Percentiles rank a stretch among this genome's conserved stretches.
Conservation (phyloP, 2,797 vertebrate genomes). For the Caiman crocodilus region DNA sequence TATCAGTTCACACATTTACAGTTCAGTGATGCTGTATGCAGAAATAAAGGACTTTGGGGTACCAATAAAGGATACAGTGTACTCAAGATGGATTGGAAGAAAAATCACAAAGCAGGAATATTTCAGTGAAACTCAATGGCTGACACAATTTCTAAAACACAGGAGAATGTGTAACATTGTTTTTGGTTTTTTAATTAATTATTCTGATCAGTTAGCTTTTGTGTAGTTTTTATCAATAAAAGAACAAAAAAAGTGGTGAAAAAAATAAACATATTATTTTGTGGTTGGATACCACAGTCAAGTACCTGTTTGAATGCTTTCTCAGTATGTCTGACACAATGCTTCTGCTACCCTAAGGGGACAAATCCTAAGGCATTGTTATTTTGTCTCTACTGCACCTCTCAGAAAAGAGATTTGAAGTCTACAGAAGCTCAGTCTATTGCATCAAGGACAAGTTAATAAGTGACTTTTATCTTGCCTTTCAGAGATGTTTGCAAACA, state of each 20-base stretch:
- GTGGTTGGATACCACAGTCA: slow-evolving; percentile 76
- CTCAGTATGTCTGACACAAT: not conserved
- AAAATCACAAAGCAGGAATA: slow-evolving; percentile 23
- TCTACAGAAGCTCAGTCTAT: not conserved
- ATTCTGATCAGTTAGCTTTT: slow-evolving; percentile 82
- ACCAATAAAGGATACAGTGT: slow-evolving; percentile 29
- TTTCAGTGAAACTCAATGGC: slow-evolving; percentile 59
- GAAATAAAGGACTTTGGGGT: slow-evolving; percentile 42
- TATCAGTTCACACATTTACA: slow-evolving; percentile 41
- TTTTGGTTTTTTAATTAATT: slow-evolving; percentile 79
- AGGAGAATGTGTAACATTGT: slow-evolving; percentile 75
- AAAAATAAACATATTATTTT: slow-evolving; percentile 82
- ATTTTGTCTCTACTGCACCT: not conserved
- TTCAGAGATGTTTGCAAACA: too few species aligned
- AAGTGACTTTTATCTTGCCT: not conserved
- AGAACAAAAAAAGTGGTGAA: slow-evolving; percentile 74
- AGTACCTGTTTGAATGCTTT: slow-evolving; percentile 69
- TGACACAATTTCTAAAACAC: slow-evolving; percentile 75
- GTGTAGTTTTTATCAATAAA: slow-evolving; percentile 89
- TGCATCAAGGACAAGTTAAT: not conserved
- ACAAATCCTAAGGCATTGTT: not conserved
- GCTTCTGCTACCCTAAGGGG: not conserved
- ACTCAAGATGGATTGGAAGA: slow-evolving; percentile 22
- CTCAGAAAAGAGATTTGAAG: not conserved
- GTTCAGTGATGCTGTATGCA: slow-evolving; percentile 22